These are phyloP conservation scores for Contarinia nasturtii DNA, from an alignment of 1,140 invertebrate species.

Conservation along the genomic window DNA sequence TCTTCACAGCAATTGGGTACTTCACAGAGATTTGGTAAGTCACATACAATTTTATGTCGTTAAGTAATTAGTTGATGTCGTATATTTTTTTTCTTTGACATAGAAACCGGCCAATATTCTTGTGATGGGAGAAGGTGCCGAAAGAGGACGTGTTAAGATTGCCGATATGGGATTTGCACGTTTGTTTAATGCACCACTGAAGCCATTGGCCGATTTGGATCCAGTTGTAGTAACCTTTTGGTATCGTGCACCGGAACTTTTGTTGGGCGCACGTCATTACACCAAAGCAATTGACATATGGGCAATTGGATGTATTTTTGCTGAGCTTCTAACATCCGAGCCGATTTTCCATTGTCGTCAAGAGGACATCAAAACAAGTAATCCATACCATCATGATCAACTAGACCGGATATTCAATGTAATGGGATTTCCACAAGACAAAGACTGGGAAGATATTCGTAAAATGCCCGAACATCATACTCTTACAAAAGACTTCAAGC, in stretches of 20 bases:
- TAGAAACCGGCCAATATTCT: constrained; percentile 99
- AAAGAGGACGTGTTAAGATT: constrained; percentile 94
- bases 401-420: constrained; percentile 98
- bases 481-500: constrained; percentile 92
- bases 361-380: constrained; percentile 99
- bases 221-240: constrained; percentile 99
- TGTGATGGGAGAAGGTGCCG: constrained; percentile 97
- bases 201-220: constrained; percentile 93
- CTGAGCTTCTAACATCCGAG: constrained; percentile 88
- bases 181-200: constrained; percentile 94
- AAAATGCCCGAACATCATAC: constrained; percentile 99
- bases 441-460: constrained; percentile 99
- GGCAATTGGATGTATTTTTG: constrained; percentile 99
- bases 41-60: neutral
- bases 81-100: constrained; percentile 8
- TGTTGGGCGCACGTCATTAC: constrained; percentile 93
- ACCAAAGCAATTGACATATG: constrained; percentile 99
- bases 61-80: constrained; percentile 4
- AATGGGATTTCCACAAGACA: constrained; percentile 97
- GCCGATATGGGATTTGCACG: constrained; percentile 99
- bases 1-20: constrained; percentile 97
- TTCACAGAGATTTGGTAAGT: constrained; percentile 90
- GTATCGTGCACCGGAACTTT: constrained; percentile 93
- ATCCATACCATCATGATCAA: constrained; percentile 99
- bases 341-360: constrained; percentile 99